A percentile compares a stretch with the other conserved stretches of the same genome.
These are phyloP conservation scores for Epinephelus moara DNA, from an alignment of 2,113 vertebrate genomes.

Conservation along the genomic window DNA sequence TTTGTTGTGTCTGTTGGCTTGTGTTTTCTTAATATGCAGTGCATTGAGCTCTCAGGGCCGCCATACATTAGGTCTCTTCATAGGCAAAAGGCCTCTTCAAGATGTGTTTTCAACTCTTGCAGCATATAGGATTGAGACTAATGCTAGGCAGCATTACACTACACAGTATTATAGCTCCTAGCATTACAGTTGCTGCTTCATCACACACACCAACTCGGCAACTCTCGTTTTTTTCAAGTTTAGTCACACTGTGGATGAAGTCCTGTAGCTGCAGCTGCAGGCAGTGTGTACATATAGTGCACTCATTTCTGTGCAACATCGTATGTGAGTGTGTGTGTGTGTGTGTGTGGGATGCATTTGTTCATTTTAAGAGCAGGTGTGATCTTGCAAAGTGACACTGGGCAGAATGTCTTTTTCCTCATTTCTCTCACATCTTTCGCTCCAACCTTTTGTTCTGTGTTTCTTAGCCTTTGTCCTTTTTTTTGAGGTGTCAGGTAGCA, in stretches of 20 bases:
- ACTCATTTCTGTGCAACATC: neutral
- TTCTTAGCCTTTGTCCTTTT: neutral
- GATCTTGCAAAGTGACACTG: conserved; percentile 19
- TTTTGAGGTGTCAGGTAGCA: conserved; percentile 30
- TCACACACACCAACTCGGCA: neutral
- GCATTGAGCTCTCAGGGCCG: no score
- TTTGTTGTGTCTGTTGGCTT: no score
- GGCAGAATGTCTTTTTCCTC: conserved; percentile 15
- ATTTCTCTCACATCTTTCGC: conserved; percentile 25
- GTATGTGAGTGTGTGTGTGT: neutral
- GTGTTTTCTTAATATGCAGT: no score
- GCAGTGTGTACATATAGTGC: conserved; percentile 8
- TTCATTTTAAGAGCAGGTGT: conserved; percentile 39
- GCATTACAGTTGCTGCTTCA: conserved; percentile 16
- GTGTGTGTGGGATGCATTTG: neutral
- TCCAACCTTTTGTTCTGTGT: conserved; percentile 27
- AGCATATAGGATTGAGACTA: neutral
- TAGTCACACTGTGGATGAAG: conserved; percentile 45
- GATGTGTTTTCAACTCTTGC: neutral
- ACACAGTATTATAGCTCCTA: conserved; percentile 3
- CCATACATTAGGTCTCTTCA: neutral
- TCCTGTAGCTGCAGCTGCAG: conserved; percentile 23
- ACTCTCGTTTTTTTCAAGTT: neutral
- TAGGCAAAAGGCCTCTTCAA: neutral
- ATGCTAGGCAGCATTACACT: neutral